phyloP scores from a whole-genome alignment of 1,140 invertebrate species.

The Probaryconus sp. region DNA sequence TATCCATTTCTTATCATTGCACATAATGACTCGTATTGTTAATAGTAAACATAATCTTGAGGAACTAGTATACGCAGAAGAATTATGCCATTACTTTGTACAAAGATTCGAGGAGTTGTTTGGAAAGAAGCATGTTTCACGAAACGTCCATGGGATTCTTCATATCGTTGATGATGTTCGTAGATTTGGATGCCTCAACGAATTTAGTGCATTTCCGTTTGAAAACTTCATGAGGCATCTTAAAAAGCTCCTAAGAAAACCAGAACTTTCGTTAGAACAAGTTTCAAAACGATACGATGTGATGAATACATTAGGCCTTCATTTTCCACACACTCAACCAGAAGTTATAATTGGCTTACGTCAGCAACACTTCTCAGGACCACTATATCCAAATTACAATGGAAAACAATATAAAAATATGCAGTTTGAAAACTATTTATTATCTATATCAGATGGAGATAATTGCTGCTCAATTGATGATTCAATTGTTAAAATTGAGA shows the following conservation, averaged over 20 bases:
- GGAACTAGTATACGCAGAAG: constrained; percentile 6
- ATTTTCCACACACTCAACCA: background rate
- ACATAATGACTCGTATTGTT: constrained; percentile 13
- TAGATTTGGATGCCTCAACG: constrained; percentile 23
- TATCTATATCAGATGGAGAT: background rate
- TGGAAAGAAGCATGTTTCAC: constrained; percentile 15
- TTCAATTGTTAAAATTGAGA: background rate
- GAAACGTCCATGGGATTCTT: constrained; percentile 36
- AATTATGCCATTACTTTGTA: constrained; percentile 9
- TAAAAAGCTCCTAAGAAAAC: background rate
- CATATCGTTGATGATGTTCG: constrained; percentile 28
- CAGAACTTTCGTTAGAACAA: background rate
- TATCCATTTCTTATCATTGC: constrained; percentile 21
- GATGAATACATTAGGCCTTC: background rate
- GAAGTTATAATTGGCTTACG: background rate
- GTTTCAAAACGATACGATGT: background rate
- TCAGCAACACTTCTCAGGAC: background rate
- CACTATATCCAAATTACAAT: background rate
- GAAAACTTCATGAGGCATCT: background rate
- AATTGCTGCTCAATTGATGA: background rate
- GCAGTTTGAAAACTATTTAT: background rate
- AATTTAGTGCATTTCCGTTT: constrained; percentile 33
- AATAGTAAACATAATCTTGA: background rate
- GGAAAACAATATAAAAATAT: constrained; percentile 1
- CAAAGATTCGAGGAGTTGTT: constrained; percentile 11